Base-by-base conservation (phyloP, 92 coral and sea anemone species). In the Pocillopora meandrina region DNA sequence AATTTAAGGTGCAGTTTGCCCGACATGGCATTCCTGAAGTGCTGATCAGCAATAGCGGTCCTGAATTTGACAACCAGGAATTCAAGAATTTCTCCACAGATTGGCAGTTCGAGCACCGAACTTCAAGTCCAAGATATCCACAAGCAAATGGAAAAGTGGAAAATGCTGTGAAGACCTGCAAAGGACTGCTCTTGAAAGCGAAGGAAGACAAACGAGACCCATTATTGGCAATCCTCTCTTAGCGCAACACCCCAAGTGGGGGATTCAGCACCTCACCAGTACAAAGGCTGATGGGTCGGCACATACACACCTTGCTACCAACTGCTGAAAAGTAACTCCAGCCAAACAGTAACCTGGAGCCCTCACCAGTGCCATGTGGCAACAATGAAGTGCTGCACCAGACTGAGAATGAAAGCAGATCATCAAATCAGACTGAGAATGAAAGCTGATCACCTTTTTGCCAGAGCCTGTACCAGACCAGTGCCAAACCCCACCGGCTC, bases 21-120 rank as follows among this genome's bases (percentile, higher is more conserved):
- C 87, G 89, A 57, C 88, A 88, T 65, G 88, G 91, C n/a, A 83
- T 83, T 61, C 88, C 84, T 12, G 88, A 88, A 16, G 86, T 84
- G 56, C 78, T 88, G 57, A 83, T 83, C 14, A 65, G 67, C 65
- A 85, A 57, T 70, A 76, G 26, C 58, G 81, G 81, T 73, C 61
- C 80, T 52, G 79, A 82, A 82, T 82, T 42, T 60, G 78, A 83
- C 57, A 83, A 73, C 61, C 83, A 65, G 72, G 83, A 79, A 58
- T 79, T 79, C 72, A 61, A 79, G 83, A 79, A 71, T 65, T 79
- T 86, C 73, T 57, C 90, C 59, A 17, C 49, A 47, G 55, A 78
- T 26, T 85, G 89, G 84, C 49, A 69, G 11, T 66, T 78, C 57
- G 77, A 71, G 49, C 90, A 87, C 64, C 82, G 77, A 70, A 85